These are phyloP conservation scores for Hydrolagus colliei DNA, from an alignment of 2,797 vertebrate species.

Conservation along the genomic window DNA sequence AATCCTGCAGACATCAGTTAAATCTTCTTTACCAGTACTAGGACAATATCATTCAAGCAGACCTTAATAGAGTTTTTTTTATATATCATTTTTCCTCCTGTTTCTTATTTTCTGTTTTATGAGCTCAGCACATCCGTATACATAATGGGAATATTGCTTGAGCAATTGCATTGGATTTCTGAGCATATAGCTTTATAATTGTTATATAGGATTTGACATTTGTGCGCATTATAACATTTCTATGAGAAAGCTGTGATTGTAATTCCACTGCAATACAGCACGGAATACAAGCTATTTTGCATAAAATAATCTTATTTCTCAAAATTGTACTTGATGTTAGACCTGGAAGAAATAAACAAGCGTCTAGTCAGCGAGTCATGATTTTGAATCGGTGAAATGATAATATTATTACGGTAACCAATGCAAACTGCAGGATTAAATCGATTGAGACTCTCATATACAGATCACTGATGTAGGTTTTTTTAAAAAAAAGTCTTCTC, in stretches of 20 bases:
- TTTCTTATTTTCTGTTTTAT: conserved; percentile 14
- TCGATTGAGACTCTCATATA: not conserved
- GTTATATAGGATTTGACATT: conserved; percentile 31
- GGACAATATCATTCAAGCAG: conserved; percentile 63
- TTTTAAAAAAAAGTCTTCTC: conserved; percentile 5
- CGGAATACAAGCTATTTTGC: conserved; percentile 12
- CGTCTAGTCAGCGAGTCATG: not conserved
- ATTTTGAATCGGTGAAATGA: not conserved
- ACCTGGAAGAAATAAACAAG: not conserved
- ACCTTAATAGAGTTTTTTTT: conserved; percentile 57
- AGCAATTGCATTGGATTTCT: conserved; percentile 27
- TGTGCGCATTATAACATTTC: conserved; percentile 23
- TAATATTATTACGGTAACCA: conserved; percentile 23
- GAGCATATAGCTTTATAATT: conserved; percentile 25
- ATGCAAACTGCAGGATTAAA: not conserved
- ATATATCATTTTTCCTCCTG: not conserved
- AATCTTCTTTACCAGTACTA: conserved; percentile 58
- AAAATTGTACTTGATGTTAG: conserved; percentile 20
- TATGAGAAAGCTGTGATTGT: not conserved
- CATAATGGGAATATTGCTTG: conserved; percentile 29
- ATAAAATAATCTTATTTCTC: conserved; percentile 23
- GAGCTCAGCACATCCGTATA: conserved; percentile 27
- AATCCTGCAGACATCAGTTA: conserved; percentile 70
- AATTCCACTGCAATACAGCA: not conserved
- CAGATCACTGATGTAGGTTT: conserved; percentile 10